Percentiles rank a stretch among this genome's conserved stretches.
phyloP scores from a whole-genome alignment of 2,888 invertebrate species.

The Chymomyza fuscimana region DNA sequence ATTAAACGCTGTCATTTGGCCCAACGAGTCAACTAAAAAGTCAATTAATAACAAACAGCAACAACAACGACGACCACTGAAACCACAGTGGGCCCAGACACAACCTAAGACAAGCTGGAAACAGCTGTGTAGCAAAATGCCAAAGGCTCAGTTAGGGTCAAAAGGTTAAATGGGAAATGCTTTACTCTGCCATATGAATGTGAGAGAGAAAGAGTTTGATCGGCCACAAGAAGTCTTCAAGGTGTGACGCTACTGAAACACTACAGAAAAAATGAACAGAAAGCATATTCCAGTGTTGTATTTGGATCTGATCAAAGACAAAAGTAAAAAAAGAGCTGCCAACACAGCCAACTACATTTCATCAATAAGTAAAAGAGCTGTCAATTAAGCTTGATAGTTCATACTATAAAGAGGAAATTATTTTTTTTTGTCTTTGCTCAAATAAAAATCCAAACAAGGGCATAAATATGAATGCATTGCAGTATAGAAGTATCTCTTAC shows the following conservation, averaged over 20 bases:
- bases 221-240: neutral
- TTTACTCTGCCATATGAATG: constrained; percentile 44
- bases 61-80: constrained; percentile 17
- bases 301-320: neutral
- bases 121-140: constrained; percentile 34
- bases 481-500: too few relatives aligned
- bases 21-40: constrained; percentile 71
- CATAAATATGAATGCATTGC: neutral
- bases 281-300: constrained; percentile 12
- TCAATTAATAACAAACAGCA: constrained; percentile 68
- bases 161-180: constrained; percentile 59
- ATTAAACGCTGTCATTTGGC: constrained; percentile 68
- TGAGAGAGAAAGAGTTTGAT: constrained; percentile 68
- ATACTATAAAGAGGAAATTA: neutral
- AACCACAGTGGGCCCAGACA: constrained; percentile 18
- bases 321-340: too few relatives aligned
- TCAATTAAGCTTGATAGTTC: constrained; percentile 50
- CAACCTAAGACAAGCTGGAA: constrained; percentile 27
- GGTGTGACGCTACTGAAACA: too few relatives aligned
- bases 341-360: constrained; percentile 17
- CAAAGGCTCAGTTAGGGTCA: constrained; percentile 37
- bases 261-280: neutral
- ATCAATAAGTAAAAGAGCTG: constrained; percentile 28
- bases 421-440: too few relatives aligned
- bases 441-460: neutral